phyloP scores from a whole-genome alignment of 2,113 vertebrate genomes.

The Oreocharis arfaki region DNA sequence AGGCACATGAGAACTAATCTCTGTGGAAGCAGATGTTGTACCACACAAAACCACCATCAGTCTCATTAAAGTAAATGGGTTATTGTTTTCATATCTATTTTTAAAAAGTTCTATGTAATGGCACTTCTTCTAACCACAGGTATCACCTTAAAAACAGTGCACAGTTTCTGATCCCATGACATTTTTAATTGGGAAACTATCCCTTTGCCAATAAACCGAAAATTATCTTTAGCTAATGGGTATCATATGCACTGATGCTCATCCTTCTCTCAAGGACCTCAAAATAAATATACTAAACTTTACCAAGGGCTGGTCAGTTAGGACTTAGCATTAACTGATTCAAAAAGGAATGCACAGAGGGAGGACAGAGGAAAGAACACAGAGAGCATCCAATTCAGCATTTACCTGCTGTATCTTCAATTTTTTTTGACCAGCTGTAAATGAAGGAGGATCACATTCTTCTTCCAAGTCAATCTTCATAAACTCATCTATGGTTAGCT shows the following conservation, averaged over 20 bases:
- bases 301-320: not conserved
- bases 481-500: slow-evolving; percentile 94
- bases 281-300: not conserved
- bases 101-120: not conserved
- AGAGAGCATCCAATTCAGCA: not conserved
- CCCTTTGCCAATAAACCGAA: not conserved
- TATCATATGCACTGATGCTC: not conserved
- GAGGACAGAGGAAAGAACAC: not conserved
- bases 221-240: not conserved
- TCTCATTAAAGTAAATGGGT: not conserved
- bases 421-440: slow-evolving; percentile 84
- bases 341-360: not conserved
- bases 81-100: not conserved
- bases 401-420: slow-evolving; percentile 81
- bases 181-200: not conserved
- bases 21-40: not conserved
- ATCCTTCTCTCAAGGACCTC: not conserved
- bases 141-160: not conserved
- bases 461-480: slow-evolving; percentile 91
- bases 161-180: not conserved
- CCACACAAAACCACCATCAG: not conserved
- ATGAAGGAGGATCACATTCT: slow-evolving; percentile 94
- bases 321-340: not conserved
- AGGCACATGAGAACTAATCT: not conserved
- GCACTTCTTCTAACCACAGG: not conserved